Conservation (phyloP, 2,797 vertebrate species). For the Platalea minor region DNA sequence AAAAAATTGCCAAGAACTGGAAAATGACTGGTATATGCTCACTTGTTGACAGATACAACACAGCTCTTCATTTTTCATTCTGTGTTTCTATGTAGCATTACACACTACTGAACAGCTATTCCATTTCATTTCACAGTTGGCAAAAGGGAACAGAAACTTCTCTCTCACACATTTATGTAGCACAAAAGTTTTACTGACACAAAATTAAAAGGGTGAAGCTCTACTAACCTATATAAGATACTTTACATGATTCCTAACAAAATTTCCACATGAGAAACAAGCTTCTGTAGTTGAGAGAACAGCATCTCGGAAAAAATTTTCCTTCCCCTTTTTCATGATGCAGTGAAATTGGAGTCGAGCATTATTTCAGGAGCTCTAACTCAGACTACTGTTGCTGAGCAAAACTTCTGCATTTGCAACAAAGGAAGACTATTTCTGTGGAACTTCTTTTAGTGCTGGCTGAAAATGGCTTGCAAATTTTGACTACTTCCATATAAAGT, state of each 20-base stretch:
- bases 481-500: neutral
- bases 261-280: neutral
- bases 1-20: neutral
- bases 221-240: neutral
- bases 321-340: neutral
- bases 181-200: neutral
- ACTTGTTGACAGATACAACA: neutral
- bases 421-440: neutral
- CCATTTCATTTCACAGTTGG: neutral
- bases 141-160: neutral
- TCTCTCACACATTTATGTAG: neutral
- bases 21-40: neutral
- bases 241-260: neutral
- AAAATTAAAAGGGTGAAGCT: neutral
- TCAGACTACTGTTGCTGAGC: neutral
- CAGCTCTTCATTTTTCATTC: neutral
- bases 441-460: neutral
- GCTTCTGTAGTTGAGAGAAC: neutral
- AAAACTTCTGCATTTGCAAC: neutral
- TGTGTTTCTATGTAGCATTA: neutral
- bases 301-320: neutral
- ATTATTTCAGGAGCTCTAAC: neutral
- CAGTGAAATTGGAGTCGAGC: neutral
- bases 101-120: neutral
- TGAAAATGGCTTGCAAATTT: neutral